A percentile compares a stretch with the other conserved stretches of the same genome.
These are phyloP conservation scores for Coelopa pilipes DNA, from an alignment of 2,888 invertebrate species.

Conservation along the genomic window DNA sequence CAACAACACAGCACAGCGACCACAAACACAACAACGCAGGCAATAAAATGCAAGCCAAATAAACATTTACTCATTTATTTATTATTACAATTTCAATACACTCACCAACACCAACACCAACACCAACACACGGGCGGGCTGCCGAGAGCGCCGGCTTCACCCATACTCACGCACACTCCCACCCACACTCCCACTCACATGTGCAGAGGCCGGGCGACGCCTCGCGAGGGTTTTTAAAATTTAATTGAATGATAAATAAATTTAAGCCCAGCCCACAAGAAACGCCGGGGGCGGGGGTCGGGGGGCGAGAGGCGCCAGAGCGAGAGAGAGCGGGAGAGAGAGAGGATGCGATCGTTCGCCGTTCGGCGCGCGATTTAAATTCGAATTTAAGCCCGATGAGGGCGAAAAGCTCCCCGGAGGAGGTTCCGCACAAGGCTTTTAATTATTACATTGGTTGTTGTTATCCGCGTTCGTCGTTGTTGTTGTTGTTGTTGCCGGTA, in stretches of 20 bases:
- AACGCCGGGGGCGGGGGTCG: no score
- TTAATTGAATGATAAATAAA: slow-evolving; percentile 10
- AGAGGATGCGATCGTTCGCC: not conserved
- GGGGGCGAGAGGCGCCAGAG: not conserved
- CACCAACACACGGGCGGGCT: not conserved
- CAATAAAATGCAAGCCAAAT: slow-evolving; percentile 2
- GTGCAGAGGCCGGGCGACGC: not conserved
- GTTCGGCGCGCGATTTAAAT: slow-evolving; percentile 20
- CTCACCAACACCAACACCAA: not conserved
- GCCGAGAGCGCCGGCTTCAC: not conserved
- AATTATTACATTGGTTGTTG: slow-evolving; percentile 15
- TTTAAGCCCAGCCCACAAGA: not conserved
- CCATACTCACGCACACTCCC: not conserved
- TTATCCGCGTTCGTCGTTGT: not conserved
- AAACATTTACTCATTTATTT: slow-evolving; percentile 8
- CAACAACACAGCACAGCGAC: slow-evolving; percentile 54
- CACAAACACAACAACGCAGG: not conserved
- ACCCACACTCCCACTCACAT: not conserved
- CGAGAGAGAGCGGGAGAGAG: not conserved
- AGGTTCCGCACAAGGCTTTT: not conserved
- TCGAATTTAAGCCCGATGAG: not conserved
- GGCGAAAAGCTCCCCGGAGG: no score
- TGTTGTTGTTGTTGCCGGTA: not conserved
- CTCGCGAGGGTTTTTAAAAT: not conserved
- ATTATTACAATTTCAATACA: slow-evolving; percentile 7